Conservation (phyloP, 1,140 invertebrate genomes). For the Orius laevigatus region DNA sequence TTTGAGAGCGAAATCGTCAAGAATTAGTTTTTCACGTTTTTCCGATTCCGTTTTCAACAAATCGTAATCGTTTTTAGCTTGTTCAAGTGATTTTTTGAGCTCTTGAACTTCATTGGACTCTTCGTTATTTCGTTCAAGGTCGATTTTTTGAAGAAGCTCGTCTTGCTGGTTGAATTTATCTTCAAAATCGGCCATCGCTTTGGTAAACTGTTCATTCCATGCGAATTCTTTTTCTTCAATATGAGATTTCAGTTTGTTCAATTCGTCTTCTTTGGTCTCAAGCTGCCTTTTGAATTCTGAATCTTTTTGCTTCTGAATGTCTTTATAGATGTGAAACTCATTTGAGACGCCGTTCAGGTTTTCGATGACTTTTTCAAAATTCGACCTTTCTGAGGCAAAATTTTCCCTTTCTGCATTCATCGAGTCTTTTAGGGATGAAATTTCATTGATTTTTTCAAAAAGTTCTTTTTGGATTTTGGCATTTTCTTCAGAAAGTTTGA, state of each 20-base stretch:
- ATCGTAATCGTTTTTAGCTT: too few species aligned
- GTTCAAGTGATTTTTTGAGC: too few species aligned
- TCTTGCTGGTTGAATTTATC: too few species aligned
- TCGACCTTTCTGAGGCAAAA: not conserved
- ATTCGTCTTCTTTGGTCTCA: constrained; percentile 10
- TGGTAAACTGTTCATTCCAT: constrained; percentile 1
- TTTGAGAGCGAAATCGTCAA: too few species aligned
- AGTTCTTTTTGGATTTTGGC: not conserved
- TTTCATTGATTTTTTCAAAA: too few species aligned
- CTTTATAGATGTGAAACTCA: constrained; percentile 15
- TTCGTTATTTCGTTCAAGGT: too few species aligned
- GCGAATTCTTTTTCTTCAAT: constrained; percentile 3
- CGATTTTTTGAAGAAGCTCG: too few species aligned
- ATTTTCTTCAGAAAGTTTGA: constrained; percentile 2
- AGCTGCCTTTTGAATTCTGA: constrained; percentile 13
- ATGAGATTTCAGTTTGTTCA: constrained; percentile 7
- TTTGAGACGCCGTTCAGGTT: not conserved
- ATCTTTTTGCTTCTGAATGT: constrained; percentile 12
- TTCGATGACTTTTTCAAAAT: constrained; percentile 1
- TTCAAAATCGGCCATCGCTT: too few species aligned
- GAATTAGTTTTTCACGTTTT: too few species aligned
- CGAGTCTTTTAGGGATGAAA: too few species aligned
- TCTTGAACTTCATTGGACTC: too few species aligned
- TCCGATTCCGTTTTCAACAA: too few species aligned
- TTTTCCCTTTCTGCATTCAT: not conserved